Base-by-base conservation (phyloP, 2,797 vertebrate genomes). In the Peromyscus attwateri region DNA sequence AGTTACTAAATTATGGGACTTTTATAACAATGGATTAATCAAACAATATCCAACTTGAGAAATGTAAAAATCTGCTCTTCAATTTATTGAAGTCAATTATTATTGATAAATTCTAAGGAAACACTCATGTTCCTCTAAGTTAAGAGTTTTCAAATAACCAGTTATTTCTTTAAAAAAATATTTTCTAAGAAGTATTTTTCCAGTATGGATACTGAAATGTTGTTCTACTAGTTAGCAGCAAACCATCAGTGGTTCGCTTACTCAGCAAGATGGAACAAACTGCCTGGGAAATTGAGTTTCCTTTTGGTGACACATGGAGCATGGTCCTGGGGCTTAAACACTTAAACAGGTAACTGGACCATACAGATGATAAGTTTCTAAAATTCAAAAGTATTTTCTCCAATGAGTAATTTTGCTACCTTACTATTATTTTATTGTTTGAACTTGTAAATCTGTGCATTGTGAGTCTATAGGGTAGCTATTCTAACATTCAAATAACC, bases 351-450 rank as follows among this genome's bases (percentile, higher is more conserved):
- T 89, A 94, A 89, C 23, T 82, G 23, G 87, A 7, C 1, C 89
- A 96, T 93, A 87, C 14, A 75, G 55, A 57, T 19, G 17, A 83
- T 79, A 79, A 23, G n/a, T 14, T 95, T 4, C 37, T 60, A 95
- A 94, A 95, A 80, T 87, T 89, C 83, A 9, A 64, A 82, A 52
- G 14, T 3, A 2, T 83, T 93, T 96, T 84, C 92, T 80, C 49
- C 71, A 80, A 27, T 94, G 70, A 2, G 27, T 96, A 92, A 94
- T 95, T 94, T 57, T 92, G 4, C 6, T 66, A 81, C 3, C 34
- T 93, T 89, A 76, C 84, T 92, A n/a, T 82, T 87, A 17, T 95
- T 96, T 93, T 84, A 87, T 81, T 92, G n/a, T 87, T 92, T 77
- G 68, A 79, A 95, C 19, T 79, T 95, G 1, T 87, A 95, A 92